A percentile compares a stretch with the other conserved stretches of the same genome.
These are phyloP conservation scores for Cercopithecus hamlyni DNA, from an alignment of 2,797 vertebrate species.

Conservation along the genomic window DNA sequence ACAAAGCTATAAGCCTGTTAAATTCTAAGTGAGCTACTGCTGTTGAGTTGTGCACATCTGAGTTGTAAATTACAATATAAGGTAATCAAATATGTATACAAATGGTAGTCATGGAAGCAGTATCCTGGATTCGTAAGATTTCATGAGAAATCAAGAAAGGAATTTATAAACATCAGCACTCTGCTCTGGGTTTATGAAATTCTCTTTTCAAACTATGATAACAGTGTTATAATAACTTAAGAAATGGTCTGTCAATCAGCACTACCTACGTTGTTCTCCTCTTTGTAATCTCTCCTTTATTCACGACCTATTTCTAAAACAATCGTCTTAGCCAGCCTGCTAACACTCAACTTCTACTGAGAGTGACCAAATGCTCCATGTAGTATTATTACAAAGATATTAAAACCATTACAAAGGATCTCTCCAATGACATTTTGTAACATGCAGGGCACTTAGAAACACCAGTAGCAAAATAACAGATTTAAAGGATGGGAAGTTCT, in stretches of 20 bases:
- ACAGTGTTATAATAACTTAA: constrained; percentile 58
- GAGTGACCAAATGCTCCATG: constrained; percentile 36
- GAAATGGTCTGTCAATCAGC: constrained; percentile 64
- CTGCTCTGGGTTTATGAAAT: constrained; percentile 63
- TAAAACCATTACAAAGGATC: constrained; percentile 49
- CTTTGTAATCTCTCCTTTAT: constrained; percentile 51
- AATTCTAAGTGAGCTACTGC: constrained; percentile 83
- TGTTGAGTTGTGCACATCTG: constrained; percentile 80
- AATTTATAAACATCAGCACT: constrained; percentile 78
- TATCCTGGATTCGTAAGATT: constrained; percentile 78
- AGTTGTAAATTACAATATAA: constrained; percentile 83
- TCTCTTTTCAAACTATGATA: constrained; percentile 63
- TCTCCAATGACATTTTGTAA: constrained; percentile 21
- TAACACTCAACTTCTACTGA: background rate
- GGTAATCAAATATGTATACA: constrained; percentile 83
- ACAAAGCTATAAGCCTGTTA: constrained; percentile 87
- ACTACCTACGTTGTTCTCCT: background rate
- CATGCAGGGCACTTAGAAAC: background rate
- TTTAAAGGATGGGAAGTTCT: constrained; percentile 55
- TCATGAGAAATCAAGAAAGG: constrained; percentile 77
- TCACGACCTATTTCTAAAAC: constrained; percentile 9
- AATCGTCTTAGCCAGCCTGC: background rate
- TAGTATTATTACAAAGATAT: constrained; percentile 44
- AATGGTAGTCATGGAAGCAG: constrained; percentile 81
- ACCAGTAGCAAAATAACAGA: background rate